phyloP scores from a whole-genome alignment of 2,888 invertebrate species.

The Mesoligia furuncula region DNA sequence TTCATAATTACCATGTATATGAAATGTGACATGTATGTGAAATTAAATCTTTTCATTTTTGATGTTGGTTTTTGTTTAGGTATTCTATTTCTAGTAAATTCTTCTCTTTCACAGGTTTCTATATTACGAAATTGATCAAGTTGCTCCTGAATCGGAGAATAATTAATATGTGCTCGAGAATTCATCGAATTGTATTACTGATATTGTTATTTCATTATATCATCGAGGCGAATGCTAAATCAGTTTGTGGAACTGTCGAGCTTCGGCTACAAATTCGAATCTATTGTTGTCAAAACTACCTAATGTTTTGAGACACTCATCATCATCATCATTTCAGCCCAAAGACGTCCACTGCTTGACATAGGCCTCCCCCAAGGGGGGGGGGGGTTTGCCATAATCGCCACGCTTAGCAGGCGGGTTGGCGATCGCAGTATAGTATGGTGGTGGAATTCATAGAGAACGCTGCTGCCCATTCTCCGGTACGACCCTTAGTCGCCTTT shows the following conservation, averaged over 20 bases:
- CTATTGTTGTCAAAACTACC: conserved; percentile 9
- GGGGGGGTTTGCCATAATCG: too few relatives aligned
- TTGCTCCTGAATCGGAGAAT: not conserved
- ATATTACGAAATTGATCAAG: conserved; percentile 3
- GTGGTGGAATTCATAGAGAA: too few relatives aligned
- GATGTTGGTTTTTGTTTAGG: not conserved
- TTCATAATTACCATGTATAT: not conserved
- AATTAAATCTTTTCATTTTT: not conserved
- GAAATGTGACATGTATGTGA: too few relatives aligned
- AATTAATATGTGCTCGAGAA: not conserved
- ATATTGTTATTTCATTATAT: conserved; percentile 3
- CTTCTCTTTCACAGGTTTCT: not conserved
- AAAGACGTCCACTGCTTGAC: too few relatives aligned
- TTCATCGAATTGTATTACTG: conserved; percentile 2
- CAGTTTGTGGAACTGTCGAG: conserved; percentile 7
- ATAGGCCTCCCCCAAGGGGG: too few relatives aligned
- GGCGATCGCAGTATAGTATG: too few relatives aligned
- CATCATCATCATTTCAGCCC: too few relatives aligned
- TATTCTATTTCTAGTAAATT: not conserved
- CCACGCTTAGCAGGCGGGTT: too few relatives aligned
- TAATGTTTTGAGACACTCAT: conserved; percentile 9
- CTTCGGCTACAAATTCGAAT: not conserved
- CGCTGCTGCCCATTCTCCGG: too few relatives aligned
- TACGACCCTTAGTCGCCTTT: too few relatives aligned
- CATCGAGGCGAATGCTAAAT: not conserved